These are phyloP conservation scores for Agapornis roseicollis DNA, from an alignment of 2,113 vertebrate species.

Conservation along the genomic window DNA sequence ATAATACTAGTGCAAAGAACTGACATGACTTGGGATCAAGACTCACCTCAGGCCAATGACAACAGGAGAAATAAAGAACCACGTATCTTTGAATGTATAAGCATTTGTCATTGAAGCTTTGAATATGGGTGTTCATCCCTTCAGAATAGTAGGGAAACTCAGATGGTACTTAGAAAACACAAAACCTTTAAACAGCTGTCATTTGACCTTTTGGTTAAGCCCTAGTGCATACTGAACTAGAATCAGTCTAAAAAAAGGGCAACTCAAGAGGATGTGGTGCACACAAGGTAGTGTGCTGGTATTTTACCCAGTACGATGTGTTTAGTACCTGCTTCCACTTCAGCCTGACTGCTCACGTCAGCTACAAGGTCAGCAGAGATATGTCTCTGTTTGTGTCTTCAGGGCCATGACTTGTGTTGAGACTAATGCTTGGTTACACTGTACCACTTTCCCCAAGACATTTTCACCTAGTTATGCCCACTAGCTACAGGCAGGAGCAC, in stretches of 20 bases:
- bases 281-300: accelerated
- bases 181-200: neutral
- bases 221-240: neutral
- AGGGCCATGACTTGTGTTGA: accelerated
- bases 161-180: neutral
- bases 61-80: neutral
- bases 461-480: neutral
- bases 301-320: accelerated
- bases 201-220: neutral
- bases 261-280: neutral
- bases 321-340: accelerated
- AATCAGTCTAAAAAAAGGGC: neutral
- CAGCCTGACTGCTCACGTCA: neutral
- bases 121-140: neutral
- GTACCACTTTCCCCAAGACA: neutral
- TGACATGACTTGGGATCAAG: neutral
- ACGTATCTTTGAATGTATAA: neutral
- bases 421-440: neutral
- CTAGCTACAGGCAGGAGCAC: neutral
- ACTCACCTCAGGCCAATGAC: neutral
- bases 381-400: neutral
- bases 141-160: neutral
- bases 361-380: neutral
- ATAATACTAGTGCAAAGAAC: neutral
- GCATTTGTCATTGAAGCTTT: neutral